A percentile compares a stretch with the other conserved stretches of the same genome.
These are phyloP conservation scores for Leuciscus idus DNA, from an alignment of 2,113 vertebrate species.

Conservation along the genomic window DNA sequence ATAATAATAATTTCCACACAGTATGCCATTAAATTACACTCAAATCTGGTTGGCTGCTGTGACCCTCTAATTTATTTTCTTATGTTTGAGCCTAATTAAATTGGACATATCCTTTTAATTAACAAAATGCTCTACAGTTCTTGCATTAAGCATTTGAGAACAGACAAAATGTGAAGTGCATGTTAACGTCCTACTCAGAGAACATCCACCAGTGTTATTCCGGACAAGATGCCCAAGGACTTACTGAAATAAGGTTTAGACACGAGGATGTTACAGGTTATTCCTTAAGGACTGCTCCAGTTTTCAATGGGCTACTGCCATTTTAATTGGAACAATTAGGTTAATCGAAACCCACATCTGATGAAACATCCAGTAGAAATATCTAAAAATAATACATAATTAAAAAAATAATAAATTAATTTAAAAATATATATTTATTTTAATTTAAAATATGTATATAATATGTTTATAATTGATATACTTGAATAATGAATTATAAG, in stretches of 20 bases:
- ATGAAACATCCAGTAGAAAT: constrained; percentile 1
- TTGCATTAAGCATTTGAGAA: constrained; percentile 68
- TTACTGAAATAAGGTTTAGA: constrained; percentile 50
- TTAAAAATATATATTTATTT: neutral
- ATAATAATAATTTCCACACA: constrained; percentile 50
- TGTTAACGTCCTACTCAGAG: constrained; percentile 60
- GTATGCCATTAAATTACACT: constrained; percentile 70
- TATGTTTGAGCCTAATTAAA: constrained; percentile 71
- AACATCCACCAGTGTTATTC: constrained; percentile 60
- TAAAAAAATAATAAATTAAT: neutral
- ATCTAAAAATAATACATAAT: neutral
- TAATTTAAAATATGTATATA: no score
- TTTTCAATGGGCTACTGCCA: constrained; percentile 36
- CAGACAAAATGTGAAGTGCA: constrained; percentile 48
- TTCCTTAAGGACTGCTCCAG: constrained; percentile 51
- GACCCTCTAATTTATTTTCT: constrained; percentile 67
- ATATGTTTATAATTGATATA: no score
- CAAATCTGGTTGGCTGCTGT: constrained; percentile 68
- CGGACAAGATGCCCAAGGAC: constrained; percentile 47
- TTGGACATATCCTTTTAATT: constrained; percentile 75
- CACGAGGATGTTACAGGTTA: constrained; percentile 36
- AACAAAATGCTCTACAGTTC: constrained; percentile 72
- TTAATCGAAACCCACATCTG: constrained; percentile 39
- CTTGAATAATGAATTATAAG: no score
- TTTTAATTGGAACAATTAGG: constrained; percentile 51